Evolutionary conservation across 2,113 vertebrate genomes (phyloP), one percentile per base, ranked within the genome.

Genomic region (Scortum barcoo): DNA sequence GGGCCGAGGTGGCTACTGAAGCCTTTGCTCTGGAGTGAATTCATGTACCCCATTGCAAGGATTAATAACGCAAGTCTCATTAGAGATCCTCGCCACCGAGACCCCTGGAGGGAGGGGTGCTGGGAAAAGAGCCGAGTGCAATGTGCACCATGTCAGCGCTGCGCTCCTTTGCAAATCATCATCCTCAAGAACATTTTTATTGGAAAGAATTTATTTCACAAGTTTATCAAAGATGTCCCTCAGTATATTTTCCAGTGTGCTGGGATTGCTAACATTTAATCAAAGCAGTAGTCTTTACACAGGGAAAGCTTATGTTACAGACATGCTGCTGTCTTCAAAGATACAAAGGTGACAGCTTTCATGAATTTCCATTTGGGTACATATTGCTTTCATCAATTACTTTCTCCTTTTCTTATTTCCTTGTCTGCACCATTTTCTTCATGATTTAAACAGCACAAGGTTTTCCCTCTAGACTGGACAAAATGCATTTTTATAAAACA

Each of bases 41-140:
- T 95, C 92, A 93, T 93, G 72, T 85, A 82, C 84, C 91, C 94
- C 92, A 95, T 83, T 90, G 91, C 87, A 94, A 95, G 93, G 92
- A 95, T 92, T 91, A 96, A 93, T 94, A 95, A 92, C 88, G 90
- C 88, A 72, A 88, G 66, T 86, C 88, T 96, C 93, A 94, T 93
- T 95, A 95, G 92, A 92, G 91, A 95, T 93, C 92, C 90, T 83
- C 63, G 91, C 92, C 77, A 91, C 93, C 1, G 3, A 93, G 91
- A 87, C 93, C 89, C 91, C 84, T 72, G 57, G 89, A 89, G 88
- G 88, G 93, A 94, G 90, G 90, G 91, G 87, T 91, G 90, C 91
- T 95, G 90, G 92, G 92, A 90, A 95, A 87, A 85, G 73, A 91
- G 93, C 40, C 61, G 69, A 90, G 90, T 88, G 83, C 72, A 88